Evolutionary conservation across 1,140 invertebrate genomes (phyloP).

Genomic region (Tachypleus tridentatus): DNA sequence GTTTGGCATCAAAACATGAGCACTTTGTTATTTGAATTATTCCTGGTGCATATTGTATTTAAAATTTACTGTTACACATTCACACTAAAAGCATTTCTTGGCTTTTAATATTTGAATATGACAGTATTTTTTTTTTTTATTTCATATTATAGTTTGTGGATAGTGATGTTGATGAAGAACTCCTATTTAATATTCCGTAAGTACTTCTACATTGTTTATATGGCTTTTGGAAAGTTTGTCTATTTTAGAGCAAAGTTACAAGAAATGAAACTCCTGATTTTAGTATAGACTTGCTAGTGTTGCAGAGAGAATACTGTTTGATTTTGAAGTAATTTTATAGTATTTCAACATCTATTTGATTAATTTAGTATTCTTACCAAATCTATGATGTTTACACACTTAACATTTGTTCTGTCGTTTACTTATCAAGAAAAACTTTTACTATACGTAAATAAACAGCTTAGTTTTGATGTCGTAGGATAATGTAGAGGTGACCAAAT

Average conservation of each 20-base stretch:
- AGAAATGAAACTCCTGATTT: too few relatives aligned
- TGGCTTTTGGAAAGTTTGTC: too few relatives aligned
- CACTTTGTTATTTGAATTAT: too few relatives aligned
- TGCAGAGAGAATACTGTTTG: not conserved
- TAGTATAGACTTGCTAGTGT: too few relatives aligned
- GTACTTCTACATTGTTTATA: constrained; percentile 26
- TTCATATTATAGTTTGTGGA: constrained; percentile 62
- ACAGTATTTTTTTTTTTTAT: constrained; percentile 11
- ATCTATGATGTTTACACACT: not conserved
- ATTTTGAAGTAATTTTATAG: not conserved
- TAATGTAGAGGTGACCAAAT: constrained; percentile 10
- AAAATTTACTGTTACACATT: too few relatives aligned
- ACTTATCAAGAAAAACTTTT: not conserved
- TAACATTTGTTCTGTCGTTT: not conserved
- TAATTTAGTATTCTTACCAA: not conserved
- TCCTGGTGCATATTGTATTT: too few relatives aligned
- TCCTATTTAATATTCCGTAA: constrained; percentile 87
- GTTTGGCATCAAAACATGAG: too few relatives aligned
- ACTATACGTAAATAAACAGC: not conserved
- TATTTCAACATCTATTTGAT: not conserved
- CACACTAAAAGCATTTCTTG: too few relatives aligned
- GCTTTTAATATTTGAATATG: constrained; percentile 5
- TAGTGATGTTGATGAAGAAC: constrained; percentile 87
- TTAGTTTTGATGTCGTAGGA: not conserved
- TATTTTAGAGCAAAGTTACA: too few relatives aligned